Conservation (phyloP, 2,888 invertebrate species). For the Stenodema calcarata region DNA sequence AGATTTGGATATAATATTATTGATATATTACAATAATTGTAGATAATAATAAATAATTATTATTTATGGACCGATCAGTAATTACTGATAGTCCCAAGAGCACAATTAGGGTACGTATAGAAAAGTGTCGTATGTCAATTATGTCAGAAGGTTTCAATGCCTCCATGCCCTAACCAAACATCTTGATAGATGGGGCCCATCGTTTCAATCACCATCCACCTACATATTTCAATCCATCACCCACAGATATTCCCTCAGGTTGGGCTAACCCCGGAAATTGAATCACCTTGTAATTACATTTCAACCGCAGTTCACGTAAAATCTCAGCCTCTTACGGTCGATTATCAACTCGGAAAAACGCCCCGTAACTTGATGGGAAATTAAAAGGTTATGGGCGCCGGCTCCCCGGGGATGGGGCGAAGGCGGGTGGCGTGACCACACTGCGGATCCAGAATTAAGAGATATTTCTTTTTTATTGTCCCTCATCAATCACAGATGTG, state of each 20-base stretch:
- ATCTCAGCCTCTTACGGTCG: neutral
- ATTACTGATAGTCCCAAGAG: too few species aligned
- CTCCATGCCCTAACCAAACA: neutral
- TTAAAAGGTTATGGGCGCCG: neutral
- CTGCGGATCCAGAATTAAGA: neutral
- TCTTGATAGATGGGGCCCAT: neutral
- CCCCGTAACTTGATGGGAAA: neutral
- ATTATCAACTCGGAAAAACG: neutral
- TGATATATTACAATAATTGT: too few species aligned
- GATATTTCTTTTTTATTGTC: slow-evolving; percentile 21
- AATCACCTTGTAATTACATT: neutral
- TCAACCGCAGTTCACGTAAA: neutral
- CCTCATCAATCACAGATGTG: slow-evolving; percentile 12
- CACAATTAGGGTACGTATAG: too few species aligned
- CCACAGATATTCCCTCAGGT: neutral
- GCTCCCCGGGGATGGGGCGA: neutral
- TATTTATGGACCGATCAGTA: too few species aligned
- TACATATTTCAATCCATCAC: neutral
- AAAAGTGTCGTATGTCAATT: too few species aligned
- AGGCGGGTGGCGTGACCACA: neutral
- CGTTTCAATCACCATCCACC: neutral
- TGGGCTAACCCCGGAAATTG: neutral
- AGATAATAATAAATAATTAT: too few species aligned
- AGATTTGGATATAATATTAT: too few species aligned
- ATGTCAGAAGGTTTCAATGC: too few species aligned